Evolutionary conservation across 2,888 invertebrate species (phyloP), one percentile per base, ranked within the genome.

Genomic region (Tyria jacobaeae): DNA sequence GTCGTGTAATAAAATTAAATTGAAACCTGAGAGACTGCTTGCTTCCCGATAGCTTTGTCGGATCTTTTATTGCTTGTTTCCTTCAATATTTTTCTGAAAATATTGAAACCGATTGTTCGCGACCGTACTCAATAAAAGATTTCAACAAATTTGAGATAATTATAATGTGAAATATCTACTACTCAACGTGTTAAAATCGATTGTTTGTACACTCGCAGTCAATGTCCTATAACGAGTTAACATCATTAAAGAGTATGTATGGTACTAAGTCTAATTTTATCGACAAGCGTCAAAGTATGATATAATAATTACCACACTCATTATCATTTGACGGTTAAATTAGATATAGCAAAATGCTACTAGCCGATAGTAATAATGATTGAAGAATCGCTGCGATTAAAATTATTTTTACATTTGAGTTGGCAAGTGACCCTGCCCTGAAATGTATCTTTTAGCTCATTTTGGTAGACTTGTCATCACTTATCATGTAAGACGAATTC

Each of bases 151-250:
- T 57, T 62, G 68, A 74, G 73, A 65, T 75, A 81, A 81, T 81
- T 80, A 79, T 76, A 77, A 76, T 75, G 74, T 78, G 79, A 79
- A 78, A 79, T 79, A 78, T 81, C 73, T 78, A 61, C 58, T 59
- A 71, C 57, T 66, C 37, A 75, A 76, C 69, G 72, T 79, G 78
- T 80, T 73, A 79, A 77, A 77, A 76, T 75, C 66, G 66, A 63
- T 62, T 44, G 65, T 73, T 49, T 37, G 65, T 74, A 57, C 55
- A 48, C 34, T 55, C 48, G 14, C 21, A 10, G 24, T n/a, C 54
- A 44, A 31, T 2, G 3, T n/a, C 37, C 9, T 44, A 31, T 34
- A 15, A 17, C 3, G 7, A 31, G 27, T 6, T 31, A 7, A 31
- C n/a, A n/a, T n/a, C n/a, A n/a, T n/a, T n/a, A n/a, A n/a, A n/a